Evolutionary conservation across 2,113 vertebrate species (phyloP), one percentile per base, ranked within the genome.

Genomic region (Calidris pygmaea): DNA sequence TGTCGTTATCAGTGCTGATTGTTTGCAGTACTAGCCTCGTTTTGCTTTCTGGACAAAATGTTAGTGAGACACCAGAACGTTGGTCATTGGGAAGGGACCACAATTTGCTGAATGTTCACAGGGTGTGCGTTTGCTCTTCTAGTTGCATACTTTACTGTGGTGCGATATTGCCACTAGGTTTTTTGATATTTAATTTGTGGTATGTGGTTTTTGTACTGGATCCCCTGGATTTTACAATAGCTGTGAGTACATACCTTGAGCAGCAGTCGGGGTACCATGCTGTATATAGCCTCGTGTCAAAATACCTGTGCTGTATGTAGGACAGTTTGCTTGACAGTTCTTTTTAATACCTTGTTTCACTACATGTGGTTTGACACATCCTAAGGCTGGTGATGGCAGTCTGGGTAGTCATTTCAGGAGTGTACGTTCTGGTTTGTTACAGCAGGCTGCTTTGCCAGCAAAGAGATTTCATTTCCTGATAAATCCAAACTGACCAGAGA

Each of bases 241-340:
- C 72, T 1, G 0, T 27, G 62, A 71, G 37, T 55, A 18, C 18
- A 1, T 21, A 35, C 10, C 1, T 35, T 18, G 60, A 56, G 43
- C 56, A 67, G 52, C 56, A 34, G 39, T 16, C 29, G 68, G 29
- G 45, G 37, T 70, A 52, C 35, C 26, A 5, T 34, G 47, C 43
- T 23, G 14, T 88, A 1, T 22, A 8, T 47, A 19, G 45, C 17
- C 14, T 11, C 55, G 6, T 35, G 8, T 16, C 59, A 70, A 30
- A n/a, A 39, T 32, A 32, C 7, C n/a, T 73, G 26, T 7, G 3
- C 22, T 18, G 76, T n/a, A 23, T 66, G 58, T 82, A 47, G 43
- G 29, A 29, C 45, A 6, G 3, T 30, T 32, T 72, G 30, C 24
- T 22, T 52, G 48, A 26, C 37, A 60, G 21, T 21, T 60, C 23